A percentile compares a stretch with the other conserved stretches of the same genome.
Evolutionary conservation across 2,888 invertebrate species (phyloP).

Genomic region (Cosmia pyralina): DNA sequence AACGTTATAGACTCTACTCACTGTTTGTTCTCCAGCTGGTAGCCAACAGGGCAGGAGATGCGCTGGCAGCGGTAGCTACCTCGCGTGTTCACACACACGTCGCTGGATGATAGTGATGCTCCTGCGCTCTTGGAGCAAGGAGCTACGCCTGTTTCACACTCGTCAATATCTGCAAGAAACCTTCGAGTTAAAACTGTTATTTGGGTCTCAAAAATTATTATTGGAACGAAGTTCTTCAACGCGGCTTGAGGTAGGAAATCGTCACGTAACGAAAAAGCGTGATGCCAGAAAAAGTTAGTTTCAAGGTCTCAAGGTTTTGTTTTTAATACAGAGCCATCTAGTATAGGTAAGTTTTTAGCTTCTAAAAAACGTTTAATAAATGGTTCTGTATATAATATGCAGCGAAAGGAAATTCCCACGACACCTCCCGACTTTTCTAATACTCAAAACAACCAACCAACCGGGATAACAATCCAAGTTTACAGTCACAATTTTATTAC

Average conservation of each 20-base stretch:
- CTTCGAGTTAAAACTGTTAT: not conserved
- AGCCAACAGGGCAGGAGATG: slow-evolving; percentile 96
- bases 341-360: no score
- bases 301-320: no score
- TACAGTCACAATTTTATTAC: not conserved
- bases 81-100: slow-evolving; percentile 96
- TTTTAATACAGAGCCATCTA: no score
- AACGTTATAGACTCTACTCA: slow-evolving; percentile 81
- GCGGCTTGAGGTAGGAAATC: no score
- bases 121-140: slow-evolving; percentile 92
- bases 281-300: no score
- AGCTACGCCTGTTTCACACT: slow-evolving; percentile 94
- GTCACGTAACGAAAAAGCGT: no score
- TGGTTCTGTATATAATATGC: no score
- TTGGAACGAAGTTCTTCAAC: no score
- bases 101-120: slow-evolving; percentile 86
- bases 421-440: no score
- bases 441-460: no score
- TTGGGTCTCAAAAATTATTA: not conserved
- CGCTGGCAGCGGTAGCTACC: slow-evolving; percentile 96
- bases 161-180: slow-evolving; percentile 91
- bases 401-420: no score
- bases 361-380: no score
- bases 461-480: not conserved
- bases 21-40: slow-evolving; percentile 95